Evolutionary conservation across 2,797 vertebrate species (phyloP), one percentile per base, ranked within the genome.

Genomic region (Chaenodraco wilsoni): DNA sequence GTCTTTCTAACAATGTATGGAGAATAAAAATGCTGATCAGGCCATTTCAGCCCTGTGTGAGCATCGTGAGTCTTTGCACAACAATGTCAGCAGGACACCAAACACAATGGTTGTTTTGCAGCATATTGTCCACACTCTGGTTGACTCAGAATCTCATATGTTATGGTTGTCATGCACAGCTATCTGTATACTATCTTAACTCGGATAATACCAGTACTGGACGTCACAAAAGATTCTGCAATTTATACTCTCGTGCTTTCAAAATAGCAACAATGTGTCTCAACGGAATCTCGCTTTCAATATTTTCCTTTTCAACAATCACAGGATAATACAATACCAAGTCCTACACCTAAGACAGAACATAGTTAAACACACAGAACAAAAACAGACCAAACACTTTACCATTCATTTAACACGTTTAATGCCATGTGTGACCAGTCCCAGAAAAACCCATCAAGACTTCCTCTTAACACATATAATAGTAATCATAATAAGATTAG

Each of bases 1-100:
- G 16, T 55, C 65, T 54, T 9, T 58, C 49, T 33, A 61, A 9
- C 14, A 33, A 14, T 55, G 50, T 65, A 43, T 8, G 57, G 9
- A 16, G 57, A 60, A 48, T 71, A 65, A 63, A 31, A 37, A 52
- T 37, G 23, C 57, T n/a, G 14, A 41, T 59, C 31, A n/a, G 59
- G 57, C 45, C 9, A 48, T 51, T 77, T 76, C 3, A 55, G 3
- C 51, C 27, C 54, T 52, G 43, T 48, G 31, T 41, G 21, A 43
- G 11, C 31, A 27, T 67, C 52, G n/a, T 48, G 7, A 16, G 31
- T 3, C 9, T 74, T 71, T 58, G 46, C 14, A 27, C 33, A 52
- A 45, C 19, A 31, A 50, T 57, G 17, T 16, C 37, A 69, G 7
- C 40, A 63, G 59, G 31, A 49, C 10, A 37, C n/a, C 5, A 3